A percentile compares a stretch with the other conserved stretches of the same genome.
Evolutionary conservation across 2,113 vertebrate species (phyloP).

Genomic region (Cephalophus harveyi): DNA sequence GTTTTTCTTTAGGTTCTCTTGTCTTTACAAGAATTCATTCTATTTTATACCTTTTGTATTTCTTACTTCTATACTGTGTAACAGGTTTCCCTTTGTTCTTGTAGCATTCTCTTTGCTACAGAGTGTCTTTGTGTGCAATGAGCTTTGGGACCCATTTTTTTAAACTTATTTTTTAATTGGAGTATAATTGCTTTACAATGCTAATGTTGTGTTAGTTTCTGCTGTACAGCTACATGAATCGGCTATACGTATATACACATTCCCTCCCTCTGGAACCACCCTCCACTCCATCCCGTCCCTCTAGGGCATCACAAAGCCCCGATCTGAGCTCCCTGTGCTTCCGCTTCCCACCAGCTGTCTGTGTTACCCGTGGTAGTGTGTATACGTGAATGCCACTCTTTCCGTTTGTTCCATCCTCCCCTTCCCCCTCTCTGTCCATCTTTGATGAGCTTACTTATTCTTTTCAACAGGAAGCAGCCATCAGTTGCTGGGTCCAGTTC

Average conservation of each 20-base stretch:
- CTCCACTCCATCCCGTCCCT: neutral
- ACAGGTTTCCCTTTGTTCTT: neutral
- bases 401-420: neutral
- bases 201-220: neutral
- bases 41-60: neutral
- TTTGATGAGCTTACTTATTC: neutral
- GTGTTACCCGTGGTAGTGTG: neutral
- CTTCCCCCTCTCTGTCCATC: neutral
- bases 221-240: neutral
- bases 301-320: neutral
- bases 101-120: neutral
- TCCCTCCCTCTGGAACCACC: neutral
- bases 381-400: neutral
- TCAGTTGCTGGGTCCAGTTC: constrained; percentile 95
- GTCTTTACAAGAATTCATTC: constrained; percentile 43
- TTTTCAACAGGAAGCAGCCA: constrained; percentile 86
- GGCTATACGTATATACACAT: neutral
- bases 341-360: neutral
- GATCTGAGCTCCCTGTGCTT: neutral
- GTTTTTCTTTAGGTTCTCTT: neutral
- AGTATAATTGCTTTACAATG: neutral
- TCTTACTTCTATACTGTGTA: neutral
- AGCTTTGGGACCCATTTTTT: rapidly evolving
- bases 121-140: rapidly evolving
- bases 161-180: neutral